These are phyloP conservation scores for Aulostomus chinensis DNA, from an alignment of 2,797 vertebrate genomes.

Conservation along the genomic window DNA sequence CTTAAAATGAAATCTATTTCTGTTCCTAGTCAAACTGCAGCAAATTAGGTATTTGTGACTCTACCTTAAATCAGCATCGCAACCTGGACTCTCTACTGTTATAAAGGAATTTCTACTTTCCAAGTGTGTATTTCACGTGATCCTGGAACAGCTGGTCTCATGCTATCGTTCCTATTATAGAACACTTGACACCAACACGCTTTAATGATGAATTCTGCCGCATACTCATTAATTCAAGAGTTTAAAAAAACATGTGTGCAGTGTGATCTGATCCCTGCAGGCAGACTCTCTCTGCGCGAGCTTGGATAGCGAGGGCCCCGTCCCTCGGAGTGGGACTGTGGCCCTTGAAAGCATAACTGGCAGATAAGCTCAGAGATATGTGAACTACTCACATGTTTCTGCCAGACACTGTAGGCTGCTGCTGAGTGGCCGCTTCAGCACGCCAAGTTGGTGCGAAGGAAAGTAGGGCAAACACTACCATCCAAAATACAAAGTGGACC, in stretches of 20 bases:
- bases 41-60: constrained; percentile 9
- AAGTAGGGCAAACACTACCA: constrained; percentile 62
- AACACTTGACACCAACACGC: constrained; percentile 53
- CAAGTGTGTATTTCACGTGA: constrained; percentile 1
- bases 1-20: constrained; percentile 16
- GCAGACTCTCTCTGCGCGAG: constrained; percentile 29
- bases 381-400: constrained; percentile 39
- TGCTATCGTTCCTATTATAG: constrained; percentile 38
- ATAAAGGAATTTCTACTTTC: not conserved
- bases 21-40: constrained; percentile 2
- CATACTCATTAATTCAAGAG: constrained; percentile 54
- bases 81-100: not conserved
- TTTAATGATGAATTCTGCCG: constrained; percentile 50
- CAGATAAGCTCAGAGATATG: constrained; percentile 33
- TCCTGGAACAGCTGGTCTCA: constrained; percentile 36
- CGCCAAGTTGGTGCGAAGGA: constrained; percentile 48
- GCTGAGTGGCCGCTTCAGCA: constrained; percentile 39
- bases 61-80: constrained; percentile 2
- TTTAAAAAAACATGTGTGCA: constrained; percentile 28
- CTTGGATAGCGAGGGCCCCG: constrained; percentile 15
- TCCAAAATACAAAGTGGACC: constrained; percentile 50
- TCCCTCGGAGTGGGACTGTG: constrained; percentile 26
- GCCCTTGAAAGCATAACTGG: constrained; percentile 51
- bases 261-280: constrained; percentile 44
- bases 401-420: constrained; percentile 46